These are phyloP conservation scores for Troides aeacus DNA, from an alignment of 2,888 invertebrate genomes.

Conservation along the genomic window DNA sequence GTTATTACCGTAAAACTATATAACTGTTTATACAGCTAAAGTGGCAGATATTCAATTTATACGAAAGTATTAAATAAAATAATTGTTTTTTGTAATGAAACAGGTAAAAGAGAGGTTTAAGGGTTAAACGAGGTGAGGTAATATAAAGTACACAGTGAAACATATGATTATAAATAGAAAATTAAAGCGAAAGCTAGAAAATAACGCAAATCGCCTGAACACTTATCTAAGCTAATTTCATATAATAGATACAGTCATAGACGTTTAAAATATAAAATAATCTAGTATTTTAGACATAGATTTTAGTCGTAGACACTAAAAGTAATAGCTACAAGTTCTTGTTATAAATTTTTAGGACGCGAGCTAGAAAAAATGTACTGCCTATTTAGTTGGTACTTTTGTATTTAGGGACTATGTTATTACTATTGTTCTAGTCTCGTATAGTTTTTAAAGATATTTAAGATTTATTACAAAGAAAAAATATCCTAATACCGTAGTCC, in stretches of 20 bases:
- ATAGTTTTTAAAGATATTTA: background rate
- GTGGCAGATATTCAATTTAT: background rate
- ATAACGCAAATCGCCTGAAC: slow-evolving; percentile 1
- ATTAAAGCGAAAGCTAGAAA: background rate
- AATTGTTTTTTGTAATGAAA: background rate
- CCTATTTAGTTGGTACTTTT: background rate
- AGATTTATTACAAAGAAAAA: background rate
- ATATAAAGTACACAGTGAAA: background rate
- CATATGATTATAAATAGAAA: background rate
- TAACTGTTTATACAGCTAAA: background rate
- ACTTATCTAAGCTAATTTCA: background rate
- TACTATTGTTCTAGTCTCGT: background rate
- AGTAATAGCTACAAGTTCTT: background rate
- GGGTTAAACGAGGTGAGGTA: slow-evolving; percentile 1
- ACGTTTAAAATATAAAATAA: background rate
- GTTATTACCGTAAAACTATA: too few species aligned
- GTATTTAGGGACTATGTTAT: slow-evolving; percentile 16
- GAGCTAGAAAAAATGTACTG: background rate
- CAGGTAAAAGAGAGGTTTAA: slow-evolving; percentile 1
- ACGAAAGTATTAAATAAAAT: background rate
- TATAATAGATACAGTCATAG: slow-evolving; percentile 29
- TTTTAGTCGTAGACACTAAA: slow-evolving; percentile 20
- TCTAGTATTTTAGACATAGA: slow-evolving; percentile 24
- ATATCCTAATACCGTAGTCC: slow-evolving; percentile 11
- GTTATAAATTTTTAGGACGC: background rate